These are phyloP conservation scores for Eublepharis macularius DNA, from an alignment of 2,113 vertebrate species.

Conservation along the genomic window DNA sequence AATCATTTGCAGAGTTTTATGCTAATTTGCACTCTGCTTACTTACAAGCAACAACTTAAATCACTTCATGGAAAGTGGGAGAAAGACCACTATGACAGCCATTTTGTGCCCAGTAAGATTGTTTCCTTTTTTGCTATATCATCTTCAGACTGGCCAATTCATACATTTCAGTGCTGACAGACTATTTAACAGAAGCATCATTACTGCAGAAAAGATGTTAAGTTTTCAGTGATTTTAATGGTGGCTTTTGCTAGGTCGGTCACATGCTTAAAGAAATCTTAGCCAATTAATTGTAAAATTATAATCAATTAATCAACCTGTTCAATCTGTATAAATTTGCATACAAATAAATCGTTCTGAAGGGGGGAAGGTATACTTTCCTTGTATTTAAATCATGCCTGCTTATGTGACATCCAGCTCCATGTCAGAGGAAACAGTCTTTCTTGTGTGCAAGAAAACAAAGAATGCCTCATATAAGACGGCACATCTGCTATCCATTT, in stretches of 20 bases:
- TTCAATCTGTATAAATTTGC: background rate
- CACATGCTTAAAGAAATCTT: conserved; percentile 1
- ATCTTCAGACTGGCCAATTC: background rate
- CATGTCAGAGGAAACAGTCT: background rate
- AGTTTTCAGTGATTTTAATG: background rate
- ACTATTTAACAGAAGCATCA: background rate
- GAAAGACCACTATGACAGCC: background rate
- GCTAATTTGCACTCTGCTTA: background rate
- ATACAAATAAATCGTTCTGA: background rate
- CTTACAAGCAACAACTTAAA: background rate
- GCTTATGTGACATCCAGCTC: background rate
- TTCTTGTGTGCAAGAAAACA: background rate
- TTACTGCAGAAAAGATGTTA: background rate
- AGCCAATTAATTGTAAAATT: background rate
- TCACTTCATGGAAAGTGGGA: background rate
- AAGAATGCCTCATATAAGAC: background rate
- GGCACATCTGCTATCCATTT: background rate
- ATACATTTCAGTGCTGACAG: background rate
- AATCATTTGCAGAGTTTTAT: background rate
- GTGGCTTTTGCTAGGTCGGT: background rate
- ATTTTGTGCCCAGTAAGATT: background rate
- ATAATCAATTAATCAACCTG: background rate
- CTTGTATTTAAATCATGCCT: background rate
- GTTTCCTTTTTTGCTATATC: background rate
- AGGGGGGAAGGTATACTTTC: background rate